Conservation (phyloP, 2,797 vertebrate genomes). For the Pogoniulus pusillus region DNA sequence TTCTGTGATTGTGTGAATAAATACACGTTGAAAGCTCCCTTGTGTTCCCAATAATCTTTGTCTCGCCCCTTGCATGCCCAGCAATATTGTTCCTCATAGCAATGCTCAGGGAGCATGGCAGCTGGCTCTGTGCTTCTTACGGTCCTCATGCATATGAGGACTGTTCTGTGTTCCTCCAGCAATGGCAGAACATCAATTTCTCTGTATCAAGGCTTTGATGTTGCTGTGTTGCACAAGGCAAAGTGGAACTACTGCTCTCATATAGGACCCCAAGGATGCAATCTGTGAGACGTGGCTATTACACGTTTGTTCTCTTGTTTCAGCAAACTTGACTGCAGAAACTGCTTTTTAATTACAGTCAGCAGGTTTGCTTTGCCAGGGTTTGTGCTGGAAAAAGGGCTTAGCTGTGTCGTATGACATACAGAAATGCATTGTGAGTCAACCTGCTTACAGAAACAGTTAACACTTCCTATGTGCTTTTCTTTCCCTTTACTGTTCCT, state of each 20-base stretch:
- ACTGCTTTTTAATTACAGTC: slow-evolving; percentile 25
- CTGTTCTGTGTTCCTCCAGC: slow-evolving; percentile 17
- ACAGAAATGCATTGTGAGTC: slow-evolving; percentile 2
- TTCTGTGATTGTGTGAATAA: neutral
- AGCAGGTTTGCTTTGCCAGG: slow-evolving; percentile 1
- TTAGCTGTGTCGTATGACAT: neutral
- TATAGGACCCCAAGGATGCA: slow-evolving; percentile 34
- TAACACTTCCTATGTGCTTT: neutral
- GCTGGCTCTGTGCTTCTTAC: neutral
- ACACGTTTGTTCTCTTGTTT: slow-evolving; percentile 9
- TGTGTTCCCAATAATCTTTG: neutral
- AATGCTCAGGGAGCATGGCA: neutral
- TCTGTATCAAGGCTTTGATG: slow-evolving; percentile 20
- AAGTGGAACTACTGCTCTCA: neutral
- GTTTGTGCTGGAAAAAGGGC: slow-evolving; percentile 16
- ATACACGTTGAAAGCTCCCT: neutral
- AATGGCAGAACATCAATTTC: neutral
- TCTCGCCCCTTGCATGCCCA: neutral
- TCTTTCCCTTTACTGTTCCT: neutral
- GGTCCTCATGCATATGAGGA: neutral
- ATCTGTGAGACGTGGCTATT: neutral
- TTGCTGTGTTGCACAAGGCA: neutral
- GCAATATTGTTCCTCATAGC: neutral
- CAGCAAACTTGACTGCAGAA: slow-evolving; percentile 18
- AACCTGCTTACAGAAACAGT: neutral